A percentile compares a stretch with the other conserved stretches of the same genome.
Evolutionary conservation across 2,797 vertebrate genomes (phyloP).

Genomic region (Acrocephalus scirpaceus): DNA sequence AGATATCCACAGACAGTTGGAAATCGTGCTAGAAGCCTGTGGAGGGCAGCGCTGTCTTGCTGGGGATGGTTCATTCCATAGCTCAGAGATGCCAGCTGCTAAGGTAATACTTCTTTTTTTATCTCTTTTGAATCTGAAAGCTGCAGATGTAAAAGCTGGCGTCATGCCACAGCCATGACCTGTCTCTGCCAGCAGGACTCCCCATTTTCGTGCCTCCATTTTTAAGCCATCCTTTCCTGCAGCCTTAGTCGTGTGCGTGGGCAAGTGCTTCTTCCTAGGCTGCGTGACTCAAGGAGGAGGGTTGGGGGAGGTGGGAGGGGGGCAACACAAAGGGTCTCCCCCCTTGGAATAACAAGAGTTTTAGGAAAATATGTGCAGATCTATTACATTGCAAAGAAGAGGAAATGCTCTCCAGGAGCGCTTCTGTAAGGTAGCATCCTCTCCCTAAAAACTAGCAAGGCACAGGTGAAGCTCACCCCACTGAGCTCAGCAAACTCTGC

Average conservation of each 20-base stretch:
- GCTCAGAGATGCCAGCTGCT: conserved; percentile 33
- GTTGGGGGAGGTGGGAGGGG: neutral
- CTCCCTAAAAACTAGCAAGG: neutral
- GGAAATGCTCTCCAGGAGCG: neutral
- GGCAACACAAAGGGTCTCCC: neutral
- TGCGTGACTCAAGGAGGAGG: neutral
- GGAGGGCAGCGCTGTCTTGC: conserved; percentile 35
- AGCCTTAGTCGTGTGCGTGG: accelerated
- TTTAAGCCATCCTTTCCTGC: neutral
- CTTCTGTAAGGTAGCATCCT: neutral
- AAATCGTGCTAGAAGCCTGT: conserved; percentile 29
- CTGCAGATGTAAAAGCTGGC: conserved; percentile 5
- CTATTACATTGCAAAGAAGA: neutral
- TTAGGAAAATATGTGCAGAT: neutral
- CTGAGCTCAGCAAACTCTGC: neutral
- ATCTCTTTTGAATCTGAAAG: conserved; percentile 3
- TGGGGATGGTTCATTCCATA: neutral
- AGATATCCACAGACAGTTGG: neutral
- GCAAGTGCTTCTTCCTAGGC: neutral
- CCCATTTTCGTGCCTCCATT: neutral
- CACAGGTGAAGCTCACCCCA: neutral
- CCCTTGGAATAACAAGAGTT: neutral
- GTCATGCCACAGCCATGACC: neutral
- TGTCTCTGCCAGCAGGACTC: neutral
- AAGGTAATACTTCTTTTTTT: conserved; percentile 36